These are phyloP conservation scores for Phymastichus coffea DNA, from an alignment of 1,140 invertebrate genomes.

Conservation along the genomic window DNA sequence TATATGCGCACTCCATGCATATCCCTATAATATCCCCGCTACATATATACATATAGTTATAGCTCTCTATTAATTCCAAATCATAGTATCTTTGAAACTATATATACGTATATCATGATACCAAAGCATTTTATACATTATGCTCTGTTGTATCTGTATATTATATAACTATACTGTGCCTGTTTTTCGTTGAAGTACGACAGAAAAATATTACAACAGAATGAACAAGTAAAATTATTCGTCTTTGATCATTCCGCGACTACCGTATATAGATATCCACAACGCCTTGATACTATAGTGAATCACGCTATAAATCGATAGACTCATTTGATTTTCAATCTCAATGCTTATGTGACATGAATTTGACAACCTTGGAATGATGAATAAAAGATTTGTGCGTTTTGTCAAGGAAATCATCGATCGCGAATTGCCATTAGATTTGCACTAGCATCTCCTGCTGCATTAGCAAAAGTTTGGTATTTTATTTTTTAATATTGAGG, in stretches of 20 bases:
- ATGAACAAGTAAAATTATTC: constrained; percentile 7
- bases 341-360: not conserved
- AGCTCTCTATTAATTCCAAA: not conserved
- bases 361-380: not conserved
- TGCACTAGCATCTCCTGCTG: too few species aligned
- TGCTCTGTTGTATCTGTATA: not conserved
- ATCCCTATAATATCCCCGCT: too few species aligned
- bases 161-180: too few species aligned
- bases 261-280: too few species aligned
- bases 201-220: constrained; percentile 1
- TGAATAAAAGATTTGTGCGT: not conserved
- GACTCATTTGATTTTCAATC: not conserved
- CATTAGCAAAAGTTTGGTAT: too few species aligned
- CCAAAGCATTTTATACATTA: not conserved
- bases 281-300: not conserved
- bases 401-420: not conserved
- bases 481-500: too few species aligned
- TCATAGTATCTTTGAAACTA: not conserved
- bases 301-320: not conserved
- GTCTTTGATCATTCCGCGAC: not conserved
- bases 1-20: not conserved
- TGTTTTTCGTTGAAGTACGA: constrained; percentile 8
- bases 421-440: too few species aligned
- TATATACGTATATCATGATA: not conserved
- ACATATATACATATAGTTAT: constrained; percentile 2